phyloP scores from a whole-genome alignment of 2,888 invertebrate species.

The Lymantria dispar region DNA sequence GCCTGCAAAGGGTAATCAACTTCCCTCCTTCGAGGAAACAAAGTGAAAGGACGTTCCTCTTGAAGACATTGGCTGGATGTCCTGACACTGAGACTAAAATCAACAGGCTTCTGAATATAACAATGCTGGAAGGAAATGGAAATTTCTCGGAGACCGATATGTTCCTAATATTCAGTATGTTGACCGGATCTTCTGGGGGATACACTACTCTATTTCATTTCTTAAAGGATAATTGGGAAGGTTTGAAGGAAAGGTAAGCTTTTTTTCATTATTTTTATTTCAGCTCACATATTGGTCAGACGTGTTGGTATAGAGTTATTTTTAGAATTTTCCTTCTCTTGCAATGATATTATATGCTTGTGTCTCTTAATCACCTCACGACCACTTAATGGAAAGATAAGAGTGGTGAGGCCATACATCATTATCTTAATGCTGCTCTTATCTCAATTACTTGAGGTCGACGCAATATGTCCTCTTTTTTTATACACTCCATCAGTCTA shows the following conservation, averaged over 20 bases:
- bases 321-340: too few species aligned
- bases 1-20: slow-evolving; percentile 88
- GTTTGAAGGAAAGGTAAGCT: slow-evolving; percentile 84
- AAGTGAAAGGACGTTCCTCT: slow-evolving; percentile 88
- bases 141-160: slow-evolving; percentile 90
- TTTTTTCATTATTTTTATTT: too few species aligned
- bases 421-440: too few species aligned
- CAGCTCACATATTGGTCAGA: too few species aligned
- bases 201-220: slow-evolving; percentile 88
- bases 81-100: slow-evolving; percentile 88
- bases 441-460: too few species aligned
- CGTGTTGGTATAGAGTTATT: too few species aligned
- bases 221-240: slow-evolving; percentile 86
- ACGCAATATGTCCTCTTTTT: too few species aligned
- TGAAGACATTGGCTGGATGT: slow-evolving; percentile 91
- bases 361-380: too few species aligned
- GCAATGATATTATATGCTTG: too few species aligned
- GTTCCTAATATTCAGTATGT: slow-evolving; percentile 88
- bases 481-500: too few species aligned
- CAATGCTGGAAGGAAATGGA: slow-evolving; percentile 85
- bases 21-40: slow-evolving; percentile 87
- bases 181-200: slow-evolving; percentile 87
- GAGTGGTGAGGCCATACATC: too few species aligned
- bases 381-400: too few species aligned
- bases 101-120: slow-evolving; percentile 83